Evolutionary conservation across 1,140 invertebrate genomes (phyloP), one percentile per base, ranked within the genome.

Genomic region (Aradophagus sp.): DNA sequence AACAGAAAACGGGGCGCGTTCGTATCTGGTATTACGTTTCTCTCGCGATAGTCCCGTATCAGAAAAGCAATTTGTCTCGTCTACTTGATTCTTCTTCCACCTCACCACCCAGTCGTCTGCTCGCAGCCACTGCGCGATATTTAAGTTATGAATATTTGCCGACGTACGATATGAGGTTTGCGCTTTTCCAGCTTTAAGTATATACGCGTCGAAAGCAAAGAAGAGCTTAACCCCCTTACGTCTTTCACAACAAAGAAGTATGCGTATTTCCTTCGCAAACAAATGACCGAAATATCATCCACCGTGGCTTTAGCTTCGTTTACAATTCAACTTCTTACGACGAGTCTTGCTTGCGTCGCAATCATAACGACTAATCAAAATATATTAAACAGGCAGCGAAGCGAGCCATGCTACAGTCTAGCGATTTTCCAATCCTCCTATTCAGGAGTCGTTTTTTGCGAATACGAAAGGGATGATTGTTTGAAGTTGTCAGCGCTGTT

Each of bases 71-170:
- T 73, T 73, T 73, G 63, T 68, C 63, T 68, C 59, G 63, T 62
- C 56, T 59, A 41, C 63, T 65, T 59, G 70, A 73, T 73, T 63
- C 53, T 65, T 63, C 59, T 62, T 56, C n/a, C 50, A 10, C 20
- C 17, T 56, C 44, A 13, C 36, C 38, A 39, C 47, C 50, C 42
- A 36, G 47, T 12, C 39, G 19, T 38, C 52, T 55, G 3, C 27
- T 61, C 10, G 35, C 29, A 50, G 13, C 42, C 35, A 59, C 42
- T 56, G 27, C 61, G 69, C 70, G 76, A 79, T 80, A 80, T 80
- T 79, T 80, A 79, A 81, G 74, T 81, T 81, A 80, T 80, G 78
- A 80, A 79, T 81, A 81, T 81, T 81, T 81, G 79, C 77, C 71
- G 62, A 80, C 76, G 76, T 80, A 76, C 74, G 76, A 80, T 81